phyloP scores from a whole-genome alignment of 2,797 vertebrate genomes.

The Catostomus latipinnis region DNA sequence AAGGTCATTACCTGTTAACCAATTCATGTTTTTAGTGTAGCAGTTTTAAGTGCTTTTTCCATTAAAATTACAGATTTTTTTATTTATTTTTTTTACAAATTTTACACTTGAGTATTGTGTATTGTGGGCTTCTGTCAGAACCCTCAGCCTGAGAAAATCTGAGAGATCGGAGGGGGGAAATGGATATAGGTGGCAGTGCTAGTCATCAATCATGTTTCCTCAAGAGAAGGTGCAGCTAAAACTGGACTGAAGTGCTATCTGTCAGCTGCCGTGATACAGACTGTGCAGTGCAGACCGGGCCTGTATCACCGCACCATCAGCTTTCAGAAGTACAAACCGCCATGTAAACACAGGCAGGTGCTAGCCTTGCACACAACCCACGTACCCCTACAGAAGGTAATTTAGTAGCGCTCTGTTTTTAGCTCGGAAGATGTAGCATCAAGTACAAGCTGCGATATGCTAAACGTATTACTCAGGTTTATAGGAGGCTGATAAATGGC shows the following conservation, averaged over 20 bases:
- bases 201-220: constrained; percentile 86
- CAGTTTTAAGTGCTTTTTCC: too few relatives aligned
- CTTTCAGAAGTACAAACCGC: constrained; percentile 72
- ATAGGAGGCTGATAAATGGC: constrained; percentile 48
- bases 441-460: not conserved
- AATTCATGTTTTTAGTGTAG: too few relatives aligned
- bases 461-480: not conserved
- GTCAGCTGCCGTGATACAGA: constrained; percentile 79
- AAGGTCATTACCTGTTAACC: too few relatives aligned
- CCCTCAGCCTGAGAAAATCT: constrained; percentile 59
- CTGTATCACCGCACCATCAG: constrained; percentile 75
- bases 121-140: constrained; percentile 28
- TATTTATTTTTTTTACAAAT: too few relatives aligned
- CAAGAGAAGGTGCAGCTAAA: constrained; percentile 83
- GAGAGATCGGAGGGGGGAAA: constrained; percentile 78
- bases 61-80: too few relatives aligned
- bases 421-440: constrained; percentile 25
- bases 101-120: constrained; percentile 23
- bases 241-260: constrained; percentile 84
- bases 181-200: constrained; percentile 81
- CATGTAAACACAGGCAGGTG: constrained; percentile 81
- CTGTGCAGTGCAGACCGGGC: constrained; percentile 62
- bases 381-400: constrained; percentile 53
- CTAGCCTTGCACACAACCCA: constrained; percentile 46
- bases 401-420: constrained; percentile 34